phyloP scores from a whole-genome alignment of 2,888 invertebrate genomes.

The Rhingia rostrata region DNA sequence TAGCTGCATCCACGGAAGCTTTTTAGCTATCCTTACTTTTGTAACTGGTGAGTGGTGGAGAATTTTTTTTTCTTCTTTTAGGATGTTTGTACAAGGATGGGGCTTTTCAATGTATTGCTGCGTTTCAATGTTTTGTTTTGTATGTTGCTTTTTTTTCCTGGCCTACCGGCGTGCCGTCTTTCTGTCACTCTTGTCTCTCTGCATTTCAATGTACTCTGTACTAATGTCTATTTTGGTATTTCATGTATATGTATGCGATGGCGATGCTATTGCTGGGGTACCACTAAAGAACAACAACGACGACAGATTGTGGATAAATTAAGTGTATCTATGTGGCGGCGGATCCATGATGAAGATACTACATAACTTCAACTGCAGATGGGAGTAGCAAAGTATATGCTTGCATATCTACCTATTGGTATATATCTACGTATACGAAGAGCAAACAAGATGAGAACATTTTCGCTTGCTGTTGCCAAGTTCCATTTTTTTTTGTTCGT shows the following conservation, averaged over 20 bases:
- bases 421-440: conserved; percentile 16
- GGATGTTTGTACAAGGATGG: neutral
- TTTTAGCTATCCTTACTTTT: conserved; percentile 67
- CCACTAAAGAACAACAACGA: conserved; percentile 32
- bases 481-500: conserved; percentile 43
- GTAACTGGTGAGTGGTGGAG: conserved; percentile 46
- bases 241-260: conserved; percentile 27
- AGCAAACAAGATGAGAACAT: conserved; percentile 63
- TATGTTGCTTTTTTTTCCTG: no score
- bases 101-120: conserved; percentile 45
- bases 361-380: conserved; percentile 56
- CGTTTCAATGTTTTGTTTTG: conserved; percentile 46
- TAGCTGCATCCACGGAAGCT: conserved; percentile 60
- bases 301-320: conserved; percentile 71
- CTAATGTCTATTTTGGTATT: conserved; percentile 67
- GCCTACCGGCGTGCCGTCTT: conserved; percentile 28
- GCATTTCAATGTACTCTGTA: conserved; percentile 55
- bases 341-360: conserved; percentile 55
- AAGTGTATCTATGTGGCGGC: conserved; percentile 69
- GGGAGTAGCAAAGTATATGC: conserved; percentile 29
- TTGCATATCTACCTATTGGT: conserved; percentile 9
- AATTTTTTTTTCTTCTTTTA: neutral
- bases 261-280: conserved; percentile 12
- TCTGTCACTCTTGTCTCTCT: conserved; percentile 54
- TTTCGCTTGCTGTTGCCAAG: conserved; percentile 68